Evolutionary conservation across 2,888 invertebrate genomes (phyloP).

Genomic region (Choreutis nemorana): DNA sequence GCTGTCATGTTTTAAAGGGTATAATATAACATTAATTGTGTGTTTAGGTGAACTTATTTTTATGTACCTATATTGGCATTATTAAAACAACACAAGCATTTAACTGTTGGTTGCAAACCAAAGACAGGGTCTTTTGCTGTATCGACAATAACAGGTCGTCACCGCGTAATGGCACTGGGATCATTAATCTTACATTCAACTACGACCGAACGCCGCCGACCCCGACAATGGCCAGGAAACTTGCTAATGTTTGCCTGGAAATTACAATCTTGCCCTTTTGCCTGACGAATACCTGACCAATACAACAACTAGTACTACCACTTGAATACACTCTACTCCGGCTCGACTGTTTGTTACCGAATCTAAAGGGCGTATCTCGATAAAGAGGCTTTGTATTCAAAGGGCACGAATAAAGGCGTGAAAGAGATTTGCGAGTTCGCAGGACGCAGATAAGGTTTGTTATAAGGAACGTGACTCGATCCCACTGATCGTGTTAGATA

Average conservation of each 20-base stretch:
- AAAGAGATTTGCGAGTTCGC: slow-evolving; percentile 8
- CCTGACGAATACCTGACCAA: slow-evolving; percentile 1
- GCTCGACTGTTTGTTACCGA: slow-evolving; percentile 14
- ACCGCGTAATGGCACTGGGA: slow-evolving; percentile 25
- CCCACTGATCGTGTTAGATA: no score
- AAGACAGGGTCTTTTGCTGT: slow-evolving; percentile 31
- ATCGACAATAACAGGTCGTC: slow-evolving; percentile 35
- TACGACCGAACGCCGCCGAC: slow-evolving; percentile 24
- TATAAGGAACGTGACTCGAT: no score
- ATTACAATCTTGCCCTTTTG: slow-evolving; percentile 41
- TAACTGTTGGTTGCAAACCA: slow-evolving; percentile 16
- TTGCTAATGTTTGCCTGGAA: slow-evolving; percentile 44
- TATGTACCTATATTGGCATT: no score
- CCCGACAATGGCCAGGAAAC: slow-evolving; percentile 38
- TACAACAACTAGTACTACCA: neutral
- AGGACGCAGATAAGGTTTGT: slow-evolving; percentile 1
- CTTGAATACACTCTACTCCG: neutral
- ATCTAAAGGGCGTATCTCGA: slow-evolving; percentile 18
- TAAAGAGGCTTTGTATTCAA: slow-evolving; percentile 14
- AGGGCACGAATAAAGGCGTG: slow-evolving; percentile 14
- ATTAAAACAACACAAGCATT: no score
- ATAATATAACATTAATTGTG: no score
- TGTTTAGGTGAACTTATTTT: no score
- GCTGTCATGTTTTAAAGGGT: no score
- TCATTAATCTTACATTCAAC: slow-evolving; percentile 60